Evolutionary conservation across 2,888 invertebrate genomes (phyloP), one percentile per base, ranked within the genome.

Genomic region (Agelastica alni): DNA sequence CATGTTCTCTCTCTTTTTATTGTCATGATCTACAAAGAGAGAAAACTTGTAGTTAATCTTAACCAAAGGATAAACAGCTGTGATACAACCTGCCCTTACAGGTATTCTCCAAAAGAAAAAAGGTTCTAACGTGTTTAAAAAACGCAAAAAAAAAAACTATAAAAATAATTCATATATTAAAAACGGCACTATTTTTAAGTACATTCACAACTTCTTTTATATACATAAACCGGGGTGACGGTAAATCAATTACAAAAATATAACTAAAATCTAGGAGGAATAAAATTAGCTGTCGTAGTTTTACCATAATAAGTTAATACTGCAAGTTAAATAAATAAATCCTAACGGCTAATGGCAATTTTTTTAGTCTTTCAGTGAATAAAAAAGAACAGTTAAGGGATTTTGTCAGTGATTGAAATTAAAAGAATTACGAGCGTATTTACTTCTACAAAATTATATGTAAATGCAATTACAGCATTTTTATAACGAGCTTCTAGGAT

Each of bases 291-390:
- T 55, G 51, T 41, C 54, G 13, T 42, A 41, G 53, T 47, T n/a
- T n/a, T 53, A 53, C 17, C 31, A 32, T 47, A 47, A 51, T 42
- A 53, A 58, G 53, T 61, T 59, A 61, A 57, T 61, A 53, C 56
- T 58, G 60, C 42, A 52, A 43, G 53, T 57, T 54, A 45, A 58
- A 60, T 60, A 61, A 61, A 61, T 61, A 57, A 54, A 51, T 39
- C 31, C 37, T 53, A 52, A 56, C n/a, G 41, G 44, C 61, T 61
- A 61, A 53, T 61, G 61, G 61, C 59, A 60, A 61, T 55, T 48
- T 26, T 28, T 58, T 56, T 53, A 60, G 55, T 59, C 56, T 52
- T 54, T 12, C 20, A 17, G 39, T 48, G 37, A 10, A 20, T 47
- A n/a, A 46, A 36, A 4, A 47, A 47, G 26, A 39, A 30, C 4